Evolutionary conservation across 2,113 vertebrate species (phyloP).

Genomic region (Aplodontia rufa): DNA sequence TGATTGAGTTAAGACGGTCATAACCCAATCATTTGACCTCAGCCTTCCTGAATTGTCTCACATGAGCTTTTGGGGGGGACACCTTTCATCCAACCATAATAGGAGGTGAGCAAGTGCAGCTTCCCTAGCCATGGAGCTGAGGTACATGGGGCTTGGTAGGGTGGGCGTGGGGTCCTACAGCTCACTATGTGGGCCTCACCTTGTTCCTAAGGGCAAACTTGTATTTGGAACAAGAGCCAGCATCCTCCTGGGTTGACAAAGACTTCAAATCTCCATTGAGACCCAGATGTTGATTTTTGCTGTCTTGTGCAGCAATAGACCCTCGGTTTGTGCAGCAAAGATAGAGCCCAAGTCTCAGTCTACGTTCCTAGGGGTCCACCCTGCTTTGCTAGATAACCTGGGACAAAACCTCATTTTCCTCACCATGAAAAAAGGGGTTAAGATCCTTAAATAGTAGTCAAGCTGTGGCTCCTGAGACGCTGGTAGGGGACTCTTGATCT

Average conservation of each 20-base stretch:
- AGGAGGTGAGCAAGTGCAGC: no score
- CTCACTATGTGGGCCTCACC: neutral
- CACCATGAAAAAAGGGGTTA: neutral
- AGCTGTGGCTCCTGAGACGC: neutral
- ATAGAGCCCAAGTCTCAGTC: no score
- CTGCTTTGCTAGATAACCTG: neutral
- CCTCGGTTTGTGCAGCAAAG: no score
- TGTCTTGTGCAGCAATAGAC: no score
- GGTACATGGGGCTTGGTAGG: neutral
- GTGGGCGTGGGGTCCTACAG: no score
- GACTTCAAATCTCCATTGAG: neutral
- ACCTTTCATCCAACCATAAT: no score
- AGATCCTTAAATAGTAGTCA: neutral
- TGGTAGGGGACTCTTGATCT: no score
- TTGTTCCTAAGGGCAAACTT: neutral
- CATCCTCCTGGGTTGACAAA: neutral
- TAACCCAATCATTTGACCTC: no score
- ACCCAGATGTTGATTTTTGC: neutral
- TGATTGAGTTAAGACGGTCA: no score
- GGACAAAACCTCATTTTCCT: neutral
- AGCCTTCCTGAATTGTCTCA: no score
- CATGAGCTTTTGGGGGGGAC: no score
- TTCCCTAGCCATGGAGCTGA: neutral
- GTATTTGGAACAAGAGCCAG: neutral
- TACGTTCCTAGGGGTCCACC: neutral